Base-by-base conservation (phyloP, 92 coral and sea anemone genomes). In the Umimayanthus kanabou region DNA sequence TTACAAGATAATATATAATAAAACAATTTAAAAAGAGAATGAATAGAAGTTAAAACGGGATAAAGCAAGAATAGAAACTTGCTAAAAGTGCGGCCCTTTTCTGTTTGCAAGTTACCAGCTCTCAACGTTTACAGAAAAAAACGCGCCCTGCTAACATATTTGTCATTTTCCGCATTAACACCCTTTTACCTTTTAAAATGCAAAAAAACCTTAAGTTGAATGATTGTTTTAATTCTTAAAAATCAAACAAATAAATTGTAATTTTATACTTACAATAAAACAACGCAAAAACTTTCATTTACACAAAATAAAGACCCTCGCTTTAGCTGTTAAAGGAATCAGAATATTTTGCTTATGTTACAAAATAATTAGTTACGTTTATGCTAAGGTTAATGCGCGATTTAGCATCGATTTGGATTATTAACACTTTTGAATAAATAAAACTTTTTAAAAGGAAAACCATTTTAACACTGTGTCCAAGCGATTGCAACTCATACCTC, bases 101-200 rank as follows among this genome's bases (percentile, higher is more conserved):
- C 45, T 73, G 77, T 73, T 39, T 15, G 78, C 78, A 37, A 37
- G 43, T 73, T 37, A 73, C 23, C 22, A 73, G 78, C 78, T 16
- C 39, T 30, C 42, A 33, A 33, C 29, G 73, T 7, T 9, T 29
- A 4, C 15, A 25, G 76, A 73, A 73, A 29, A 39, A 20, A 39
- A 4, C 4, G 79, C 77, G 43, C 16, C 13, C 43, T 40, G 43
- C 79, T 39, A 43, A 75, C 3, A 4, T 18, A 33, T 75, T 75
- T 37, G 47, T 20, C 26, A 75, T 39, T 20, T 73, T 73, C 6
- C 20, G 23, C 66, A 57, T 57, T 57, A 57, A 20, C 23, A 57
- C 20, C 16, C 2, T 20, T 57, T 20, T 20, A 61, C 2, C 69
- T 61, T 61, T 61, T n/a, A n/a, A n/a, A 18, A 22, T 25, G 69